Evolutionary conservation across 2,797 vertebrate genomes (phyloP), one percentile per base, ranked within the genome.

Genomic region (Netta rufina): DNA sequence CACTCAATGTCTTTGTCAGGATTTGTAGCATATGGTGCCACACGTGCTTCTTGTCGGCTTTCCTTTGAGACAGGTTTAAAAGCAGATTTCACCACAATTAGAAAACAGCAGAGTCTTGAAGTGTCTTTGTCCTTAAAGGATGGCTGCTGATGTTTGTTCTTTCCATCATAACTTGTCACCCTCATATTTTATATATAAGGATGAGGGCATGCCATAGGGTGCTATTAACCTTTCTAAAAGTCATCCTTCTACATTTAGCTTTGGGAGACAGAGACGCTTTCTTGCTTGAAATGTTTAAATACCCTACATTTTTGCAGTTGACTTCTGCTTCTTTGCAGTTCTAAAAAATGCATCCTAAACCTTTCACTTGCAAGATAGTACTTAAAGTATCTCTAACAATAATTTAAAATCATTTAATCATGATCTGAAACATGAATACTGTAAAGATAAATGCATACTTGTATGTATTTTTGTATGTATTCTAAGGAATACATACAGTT

Each of bases 141-240:
- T 58, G 32, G 32, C 25, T 90, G 56, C 65, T 2, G 20, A n/a
- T 88, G 15, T 73, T 95, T 92, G 32, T 60, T 76, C 87, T 65
- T 51, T 58, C 72, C 47, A 65, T 93, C 87, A 87, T 7, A 92
- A 81, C 7, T 74, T 90, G 81, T 94, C 84, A 92, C 77, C 58
- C 38, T 95, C 67, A 70, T 93, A 45, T 87, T 94, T 89, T 80
- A 78, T 89, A 73, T 77, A 54, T 82, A 84, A 92, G 74, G 36
- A 49, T 39, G 49, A 92, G 54, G 66, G 45, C 66, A 87, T 86
- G 83, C 91, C 58, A 65, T 13, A 91, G 88, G 92, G 67, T 91
- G 19, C 72, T 89, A 88, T 90, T 95, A 96, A 95, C 87, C 84
- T 96, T 96, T 97, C 61, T 91, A 92, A 95, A 97, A 93, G 81